These are phyloP conservation scores for Coptodon bakossiorum DNA, from an alignment of 2,113 vertebrate species.

Conservation along the genomic window DNA sequence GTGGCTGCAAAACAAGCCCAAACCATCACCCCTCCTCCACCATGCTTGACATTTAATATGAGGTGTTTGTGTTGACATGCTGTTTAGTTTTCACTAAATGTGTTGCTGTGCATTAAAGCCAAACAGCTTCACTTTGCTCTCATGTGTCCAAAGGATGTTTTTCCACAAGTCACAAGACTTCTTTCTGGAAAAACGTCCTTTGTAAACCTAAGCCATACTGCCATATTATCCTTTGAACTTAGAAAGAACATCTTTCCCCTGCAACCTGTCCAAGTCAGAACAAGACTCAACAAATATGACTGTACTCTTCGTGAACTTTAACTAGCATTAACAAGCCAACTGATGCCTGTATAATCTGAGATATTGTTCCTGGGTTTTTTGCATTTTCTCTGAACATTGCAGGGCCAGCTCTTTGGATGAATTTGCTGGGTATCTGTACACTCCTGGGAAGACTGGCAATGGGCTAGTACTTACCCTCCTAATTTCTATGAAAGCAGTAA, in stretches of 20 bases:
- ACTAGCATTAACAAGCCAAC: background rate
- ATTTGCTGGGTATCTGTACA: background rate
- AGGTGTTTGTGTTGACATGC: background rate
- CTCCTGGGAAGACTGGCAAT: background rate
- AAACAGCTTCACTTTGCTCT: background rate
- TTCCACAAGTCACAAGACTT: background rate
- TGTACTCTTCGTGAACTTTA: background rate
- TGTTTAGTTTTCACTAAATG: background rate
- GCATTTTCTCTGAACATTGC: background rate
- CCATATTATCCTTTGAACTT: background rate
- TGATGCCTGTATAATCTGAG: background rate
- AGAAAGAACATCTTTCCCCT: background rate
- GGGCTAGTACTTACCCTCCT: background rate
- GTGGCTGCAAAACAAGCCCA: background rate
- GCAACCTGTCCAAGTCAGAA: background rate
- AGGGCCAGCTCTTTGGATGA: background rate
- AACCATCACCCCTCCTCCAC: background rate
- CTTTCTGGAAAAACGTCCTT: background rate
- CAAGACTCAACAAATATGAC: background rate
- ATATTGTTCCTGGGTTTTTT: background rate
- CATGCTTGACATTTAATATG: background rate
- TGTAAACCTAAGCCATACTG: background rate
- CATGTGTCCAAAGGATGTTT: background rate
- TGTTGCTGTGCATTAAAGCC: background rate
- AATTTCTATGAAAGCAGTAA: background rate